Conservation (phyloP, 92 coral and sea anemone species). For the Nematostella vectensis region DNA sequence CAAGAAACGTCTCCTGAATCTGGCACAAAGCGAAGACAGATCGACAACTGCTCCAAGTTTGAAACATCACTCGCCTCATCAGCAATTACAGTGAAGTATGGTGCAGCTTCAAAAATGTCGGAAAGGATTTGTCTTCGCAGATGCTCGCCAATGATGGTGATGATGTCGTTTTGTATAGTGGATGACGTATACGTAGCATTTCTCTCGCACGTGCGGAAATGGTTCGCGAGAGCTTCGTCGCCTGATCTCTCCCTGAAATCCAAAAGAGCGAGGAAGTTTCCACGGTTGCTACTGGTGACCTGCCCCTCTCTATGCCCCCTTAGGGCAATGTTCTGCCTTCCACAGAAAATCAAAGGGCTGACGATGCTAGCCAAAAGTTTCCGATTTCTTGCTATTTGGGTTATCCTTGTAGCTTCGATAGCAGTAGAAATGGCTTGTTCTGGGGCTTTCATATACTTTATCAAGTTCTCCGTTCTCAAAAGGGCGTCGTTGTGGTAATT, state of each 20-base stretch:
- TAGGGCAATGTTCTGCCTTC: slow-evolving; percentile 11
- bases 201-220: slow-evolving; percentile 13
- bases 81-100: slow-evolving; percentile 25
- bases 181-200: slow-evolving; percentile 24
- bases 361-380: slow-evolving; percentile 3
- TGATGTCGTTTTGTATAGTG: slow-evolving; percentile 23
- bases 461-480: slow-evolving; percentile 3
- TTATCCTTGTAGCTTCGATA: not conserved
- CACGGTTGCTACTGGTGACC: slow-evolving; percentile 9
- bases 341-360: slow-evolving; percentile 5
- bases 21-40: slow-evolving; percentile 17
- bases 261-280: slow-evolving; percentile 17
- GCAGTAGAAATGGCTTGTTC: not conserved
- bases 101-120: slow-evolving; percentile 17
- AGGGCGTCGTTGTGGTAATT: slow-evolving; percentile 5
- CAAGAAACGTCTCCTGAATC: slow-evolving; percentile 38
- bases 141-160: slow-evolving; percentile 10
- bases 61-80: slow-evolving; percentile 43
- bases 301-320: slow-evolving; percentile 4
- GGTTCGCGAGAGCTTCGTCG: slow-evolving; percentile 11
- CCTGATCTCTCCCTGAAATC: slow-evolving; percentile 16
- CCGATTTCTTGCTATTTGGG: slow-evolving; percentile 3
- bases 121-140: slow-evolving; percentile 14
- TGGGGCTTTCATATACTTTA: not conserved
- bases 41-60: slow-evolving; percentile 31